Conservation (phyloP, 1,140 invertebrate species). For the Zaprionus lachaisei region DNA sequence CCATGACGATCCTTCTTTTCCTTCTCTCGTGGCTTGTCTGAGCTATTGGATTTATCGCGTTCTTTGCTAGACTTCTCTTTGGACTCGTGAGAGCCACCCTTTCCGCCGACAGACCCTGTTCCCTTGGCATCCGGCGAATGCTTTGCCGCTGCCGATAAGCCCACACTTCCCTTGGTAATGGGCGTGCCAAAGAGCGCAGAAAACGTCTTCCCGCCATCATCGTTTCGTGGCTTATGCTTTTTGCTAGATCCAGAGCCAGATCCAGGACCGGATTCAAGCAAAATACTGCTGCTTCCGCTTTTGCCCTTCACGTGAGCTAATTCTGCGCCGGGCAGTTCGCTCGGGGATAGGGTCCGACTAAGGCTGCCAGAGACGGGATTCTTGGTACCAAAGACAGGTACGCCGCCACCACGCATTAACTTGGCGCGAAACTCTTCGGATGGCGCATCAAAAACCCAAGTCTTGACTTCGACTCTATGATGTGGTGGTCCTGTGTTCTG, state of each 20-base stretch:
- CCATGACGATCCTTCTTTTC: slow-evolving; percentile 89
- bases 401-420: slow-evolving; percentile 94
- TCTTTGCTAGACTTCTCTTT: slow-evolving; percentile 78
- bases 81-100: slow-evolving; percentile 37
- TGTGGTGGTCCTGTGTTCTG: slow-evolving; percentile 89
- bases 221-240: slow-evolving; percentile 88
- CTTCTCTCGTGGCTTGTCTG: slow-evolving; percentile 83
- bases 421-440: slow-evolving; percentile 95
- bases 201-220: slow-evolving; percentile 88
- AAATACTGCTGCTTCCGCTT: slow-evolving; percentile 81
- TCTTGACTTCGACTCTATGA: slow-evolving; percentile 89
- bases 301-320: slow-evolving; percentile 88
- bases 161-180: slow-evolving; percentile 88
- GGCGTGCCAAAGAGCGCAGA: slow-evolving; percentile 92
- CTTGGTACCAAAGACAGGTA: slow-evolving; percentile 73
- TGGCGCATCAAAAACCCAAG: slow-evolving; percentile 87
- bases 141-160: slow-evolving; percentile 69
- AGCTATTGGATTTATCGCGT: slow-evolving; percentile 69
- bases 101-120: slow-evolving; percentile 35
- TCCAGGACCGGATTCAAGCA: slow-evolving; percentile 76
- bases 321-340: slow-evolving; percentile 37
- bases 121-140: slow-evolving; percentile 84
- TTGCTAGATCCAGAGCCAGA: slow-evolving; percentile 85
- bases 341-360: slow-evolving; percentile 56
- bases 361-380: slow-evolving; percentile 42